A percentile compares a stretch with the other conserved stretches of the same genome.
Conservation (phyloP, 2,888 invertebrate species). For the Orthosia gothica region DNA sequence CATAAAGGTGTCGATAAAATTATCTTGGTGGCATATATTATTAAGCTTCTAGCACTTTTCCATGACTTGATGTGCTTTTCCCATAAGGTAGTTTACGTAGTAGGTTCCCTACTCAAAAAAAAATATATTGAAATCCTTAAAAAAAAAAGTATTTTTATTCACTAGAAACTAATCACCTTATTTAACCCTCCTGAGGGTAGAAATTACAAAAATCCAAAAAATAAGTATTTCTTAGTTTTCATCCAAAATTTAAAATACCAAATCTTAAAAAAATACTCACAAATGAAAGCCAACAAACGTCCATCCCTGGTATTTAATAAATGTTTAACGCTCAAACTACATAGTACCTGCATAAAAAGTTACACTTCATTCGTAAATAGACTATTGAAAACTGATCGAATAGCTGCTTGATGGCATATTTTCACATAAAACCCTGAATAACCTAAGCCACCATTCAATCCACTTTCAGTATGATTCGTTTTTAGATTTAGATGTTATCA, state of each 20-base stretch:
- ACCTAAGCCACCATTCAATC: constrained; percentile 1
- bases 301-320: not conserved
- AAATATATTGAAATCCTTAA: not conserved
- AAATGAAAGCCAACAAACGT: not conserved
- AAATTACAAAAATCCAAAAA: not conserved
- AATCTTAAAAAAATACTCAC: not conserved
- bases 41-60: too few relatives aligned
- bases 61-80: too few relatives aligned
- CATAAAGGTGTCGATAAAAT: not conserved
- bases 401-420: constrained; percentile 8
- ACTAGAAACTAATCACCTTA: too few relatives aligned
- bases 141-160: not conserved
- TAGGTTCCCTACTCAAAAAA: too few relatives aligned
- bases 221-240: not conserved
- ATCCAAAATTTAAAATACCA: not conserved
- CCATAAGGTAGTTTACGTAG: too few relatives aligned
- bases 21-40: too few relatives aligned
- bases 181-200: too few relatives aligned
- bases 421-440: constrained; percentile 30
- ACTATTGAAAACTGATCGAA: constrained; percentile 1
- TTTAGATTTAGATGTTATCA: constrained; percentile 16
- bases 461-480: constrained; percentile 7
- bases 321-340: not conserved
- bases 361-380: constrained; percentile 4
- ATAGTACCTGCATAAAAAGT: too few relatives aligned